phyloP scores from a whole-genome alignment of 2,797 vertebrate genomes.

The Manis crassicaudata region DNA sequence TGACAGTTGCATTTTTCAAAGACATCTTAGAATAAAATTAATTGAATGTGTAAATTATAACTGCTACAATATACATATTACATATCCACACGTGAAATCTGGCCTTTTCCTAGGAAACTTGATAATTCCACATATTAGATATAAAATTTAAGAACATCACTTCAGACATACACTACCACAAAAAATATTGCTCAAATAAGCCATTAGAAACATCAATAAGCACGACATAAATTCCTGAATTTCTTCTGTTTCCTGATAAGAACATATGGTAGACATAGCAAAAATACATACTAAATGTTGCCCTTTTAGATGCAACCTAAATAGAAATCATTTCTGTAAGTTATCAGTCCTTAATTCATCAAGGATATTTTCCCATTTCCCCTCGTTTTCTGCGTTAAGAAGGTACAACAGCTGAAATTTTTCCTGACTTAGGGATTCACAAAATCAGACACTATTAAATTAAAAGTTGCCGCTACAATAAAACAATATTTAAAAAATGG shows the following conservation, averaged over 20 bases:
- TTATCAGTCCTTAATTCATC: neutral
- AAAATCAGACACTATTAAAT: neutral
- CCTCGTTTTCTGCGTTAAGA: neutral
- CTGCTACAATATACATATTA: neutral
- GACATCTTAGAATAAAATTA: neutral
- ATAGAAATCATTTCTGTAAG: neutral
- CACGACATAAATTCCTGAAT: neutral
- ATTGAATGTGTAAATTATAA: neutral
- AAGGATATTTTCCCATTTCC: neutral
- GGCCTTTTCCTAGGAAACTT: neutral
- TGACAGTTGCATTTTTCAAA: neutral
- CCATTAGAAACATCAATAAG: neutral
- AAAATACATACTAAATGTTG: neutral
- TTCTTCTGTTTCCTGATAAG: neutral
- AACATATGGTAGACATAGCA: neutral
- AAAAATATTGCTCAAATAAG: constrained; percentile 3
- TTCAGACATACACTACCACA: neutral
- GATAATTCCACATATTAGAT: neutral
- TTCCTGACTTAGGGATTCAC: neutral
- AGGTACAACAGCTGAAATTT: neutral
- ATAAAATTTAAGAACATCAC: neutral
- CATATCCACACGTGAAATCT: neutral
- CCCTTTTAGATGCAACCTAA: neutral
- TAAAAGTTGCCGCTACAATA: neutral
- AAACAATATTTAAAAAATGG: neutral